Percentiles rank a stretch among this genome's conserved stretches.
Conservation (phyloP, 2,888 invertebrate species). For the Dynastes grantii region DNA sequence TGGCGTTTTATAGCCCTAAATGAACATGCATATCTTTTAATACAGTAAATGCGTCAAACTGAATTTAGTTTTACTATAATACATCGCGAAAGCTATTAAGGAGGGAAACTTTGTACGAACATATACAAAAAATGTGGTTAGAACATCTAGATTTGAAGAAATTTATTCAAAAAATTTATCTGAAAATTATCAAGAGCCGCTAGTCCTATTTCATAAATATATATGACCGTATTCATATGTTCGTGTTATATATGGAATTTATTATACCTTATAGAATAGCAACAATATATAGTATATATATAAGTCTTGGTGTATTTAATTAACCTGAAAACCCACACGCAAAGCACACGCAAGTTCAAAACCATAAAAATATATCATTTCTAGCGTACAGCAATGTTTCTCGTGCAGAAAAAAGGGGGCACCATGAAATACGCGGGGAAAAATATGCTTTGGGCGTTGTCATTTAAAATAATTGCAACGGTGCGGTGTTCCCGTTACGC, state of each 20-base stretch:
- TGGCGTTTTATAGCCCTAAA: constrained; percentile 26
- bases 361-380: constrained; percentile 8
- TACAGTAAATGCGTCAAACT: constrained; percentile 19
- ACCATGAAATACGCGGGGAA: background rate
- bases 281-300: background rate
- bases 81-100: background rate
- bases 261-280: no score
- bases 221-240: no score
- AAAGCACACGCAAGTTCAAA: background rate
- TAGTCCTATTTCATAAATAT: no score
- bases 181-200: no score
- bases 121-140: background rate
- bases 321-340: constrained; percentile 4
- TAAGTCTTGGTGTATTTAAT: constrained; percentile 6
- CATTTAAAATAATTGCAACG: constrained; percentile 14
- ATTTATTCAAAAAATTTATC: no score
- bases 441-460: constrained; percentile 25
- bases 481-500: constrained; percentile 4
- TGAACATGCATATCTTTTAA: constrained; percentile 23
- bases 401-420: background rate
- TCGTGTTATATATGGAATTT: no score
- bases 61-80: constrained; percentile 6
- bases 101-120: background rate
- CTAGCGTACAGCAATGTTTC: background rate
- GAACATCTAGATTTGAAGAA: no score